Conservation (phyloP, 2,888 invertebrate species). For the Pocota personata region DNA sequence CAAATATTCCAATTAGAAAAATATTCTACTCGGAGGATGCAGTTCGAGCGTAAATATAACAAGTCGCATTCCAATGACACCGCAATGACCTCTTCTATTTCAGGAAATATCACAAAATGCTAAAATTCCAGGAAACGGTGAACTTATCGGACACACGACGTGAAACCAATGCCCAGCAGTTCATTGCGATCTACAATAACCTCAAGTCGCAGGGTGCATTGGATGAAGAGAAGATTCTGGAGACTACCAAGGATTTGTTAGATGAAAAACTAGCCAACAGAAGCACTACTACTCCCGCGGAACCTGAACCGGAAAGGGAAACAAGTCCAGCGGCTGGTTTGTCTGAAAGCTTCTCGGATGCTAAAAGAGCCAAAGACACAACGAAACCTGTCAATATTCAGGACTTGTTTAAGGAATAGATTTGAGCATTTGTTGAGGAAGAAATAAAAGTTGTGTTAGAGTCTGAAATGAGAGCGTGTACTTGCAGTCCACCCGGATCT, state of each 20-base stretch:
- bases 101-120: slow-evolving; percentile 87
- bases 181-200: slow-evolving; percentile 86
- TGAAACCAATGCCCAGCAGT: slow-evolving; percentile 84
- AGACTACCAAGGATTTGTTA: slow-evolving; percentile 83
- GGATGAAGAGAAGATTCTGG: slow-evolving; percentile 84
- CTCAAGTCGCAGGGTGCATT: slow-evolving; percentile 84
- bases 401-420: slow-evolving; percentile 60
- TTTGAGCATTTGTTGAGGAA: neutral
- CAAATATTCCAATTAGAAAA: slow-evolving; percentile 85
- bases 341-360: slow-evolving; percentile 42
- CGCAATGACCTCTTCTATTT: slow-evolving; percentile 75
- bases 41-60: slow-evolving; percentile 89
- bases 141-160: slow-evolving; percentile 84
- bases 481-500: too few species aligned
- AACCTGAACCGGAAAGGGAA: slow-evolving; percentile 23
- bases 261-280: slow-evolving; percentile 78
- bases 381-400: slow-evolving; percentile 43
- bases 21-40: slow-evolving; percentile 94
- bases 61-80: slow-evolving; percentile 76
- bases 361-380: slow-evolving; percentile 21
- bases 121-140: slow-evolving; percentile 84
- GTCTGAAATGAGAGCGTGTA: neutral
- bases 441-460: slow-evolving; percentile 3
- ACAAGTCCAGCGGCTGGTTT: neutral
- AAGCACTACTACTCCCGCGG: slow-evolving; percentile 63